Percentiles rank a stretch among this genome's conserved stretches.
phyloP scores from a whole-genome alignment of 1,140 invertebrate genomes.

The Drosophila triauraria region DNA sequence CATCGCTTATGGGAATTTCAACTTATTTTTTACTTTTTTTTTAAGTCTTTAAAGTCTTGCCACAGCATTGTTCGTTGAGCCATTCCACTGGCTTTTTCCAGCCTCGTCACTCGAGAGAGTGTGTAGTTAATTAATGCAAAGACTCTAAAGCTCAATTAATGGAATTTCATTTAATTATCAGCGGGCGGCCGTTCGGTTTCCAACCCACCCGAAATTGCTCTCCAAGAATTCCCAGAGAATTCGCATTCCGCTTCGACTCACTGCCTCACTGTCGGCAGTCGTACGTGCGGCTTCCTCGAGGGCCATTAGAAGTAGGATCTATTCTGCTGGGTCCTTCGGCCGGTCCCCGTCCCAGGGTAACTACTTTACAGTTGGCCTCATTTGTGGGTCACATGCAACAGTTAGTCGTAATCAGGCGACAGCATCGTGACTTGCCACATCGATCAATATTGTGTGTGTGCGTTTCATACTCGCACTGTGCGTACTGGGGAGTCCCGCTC shows the following conservation, averaged over 20 bases:
- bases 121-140: slow-evolving; percentile 58
- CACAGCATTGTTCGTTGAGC: slow-evolving; percentile 10
- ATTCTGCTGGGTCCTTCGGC: slow-evolving; percentile 15
- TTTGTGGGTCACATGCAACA: slow-evolving; percentile 74
- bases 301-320: slow-evolving; percentile 52
- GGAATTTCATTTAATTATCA: slow-evolving; percentile 78
- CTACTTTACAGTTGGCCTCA: slow-evolving; percentile 62
- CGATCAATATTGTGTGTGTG: slow-evolving; percentile 59
- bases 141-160: slow-evolving; percentile 71
- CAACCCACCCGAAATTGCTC: slow-evolving; percentile 2
- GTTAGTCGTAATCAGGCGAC: slow-evolving; percentile 25
- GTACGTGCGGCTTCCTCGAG: slow-evolving; percentile 61
- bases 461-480: slow-evolving; percentile 11
- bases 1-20: neutral
- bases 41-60: neutral
- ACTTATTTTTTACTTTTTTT: slow-evolving; percentile 1
- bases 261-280: slow-evolving; percentile 43
- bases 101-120: slow-evolving; percentile 11
- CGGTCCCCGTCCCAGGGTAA: slow-evolving; percentile 5
- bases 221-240: slow-evolving; percentile 14
- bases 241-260: slow-evolving; percentile 4
- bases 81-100: slow-evolving; percentile 11
- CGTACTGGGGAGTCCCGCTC: slow-evolving; percentile 9
- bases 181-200: slow-evolving; percentile 36
- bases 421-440: slow-evolving; percentile 57